phyloP scores from a whole-genome alignment of 2,113 vertebrate species.

The Bos javanicus region DNA sequence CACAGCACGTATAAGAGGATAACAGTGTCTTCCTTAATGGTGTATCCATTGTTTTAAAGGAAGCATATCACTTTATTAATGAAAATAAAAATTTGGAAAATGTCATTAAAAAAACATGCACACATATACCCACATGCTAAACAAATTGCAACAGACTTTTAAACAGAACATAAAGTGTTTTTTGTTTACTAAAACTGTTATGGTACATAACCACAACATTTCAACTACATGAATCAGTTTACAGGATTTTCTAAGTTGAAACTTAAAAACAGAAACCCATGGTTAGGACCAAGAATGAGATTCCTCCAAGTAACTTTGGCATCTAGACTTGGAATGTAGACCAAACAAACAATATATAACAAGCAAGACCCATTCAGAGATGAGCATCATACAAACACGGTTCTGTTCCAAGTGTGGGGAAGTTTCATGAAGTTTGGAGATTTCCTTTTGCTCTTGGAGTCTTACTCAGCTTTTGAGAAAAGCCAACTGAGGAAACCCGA shows the following conservation, averaged over 20 bases:
- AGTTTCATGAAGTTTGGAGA: background rate
- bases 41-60: background rate
- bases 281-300: background rate
- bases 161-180: background rate
- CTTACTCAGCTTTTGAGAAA: background rate
- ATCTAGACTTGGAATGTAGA: background rate
- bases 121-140: background rate
- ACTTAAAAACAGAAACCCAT: background rate
- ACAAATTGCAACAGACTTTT: background rate
- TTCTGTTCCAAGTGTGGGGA: background rate
- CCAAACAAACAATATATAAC: background rate
- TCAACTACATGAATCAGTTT: background rate
- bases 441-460: background rate
- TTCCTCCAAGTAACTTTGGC: background rate
- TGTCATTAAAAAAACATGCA: background rate
- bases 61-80: background rate
- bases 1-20: background rate
- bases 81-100: constrained; percentile 12
- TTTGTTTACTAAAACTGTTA: constrained; percentile 37
- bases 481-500: background rate
- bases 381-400: background rate
- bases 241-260: background rate
- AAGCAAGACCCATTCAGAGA: background rate
- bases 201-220: background rate
- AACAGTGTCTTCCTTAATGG: background rate